Percentiles rank a stretch among this genome's conserved stretches.
Evolutionary conservation across 1,140 invertebrate genomes (phyloP).

Genomic region (Apis florea): DNA sequence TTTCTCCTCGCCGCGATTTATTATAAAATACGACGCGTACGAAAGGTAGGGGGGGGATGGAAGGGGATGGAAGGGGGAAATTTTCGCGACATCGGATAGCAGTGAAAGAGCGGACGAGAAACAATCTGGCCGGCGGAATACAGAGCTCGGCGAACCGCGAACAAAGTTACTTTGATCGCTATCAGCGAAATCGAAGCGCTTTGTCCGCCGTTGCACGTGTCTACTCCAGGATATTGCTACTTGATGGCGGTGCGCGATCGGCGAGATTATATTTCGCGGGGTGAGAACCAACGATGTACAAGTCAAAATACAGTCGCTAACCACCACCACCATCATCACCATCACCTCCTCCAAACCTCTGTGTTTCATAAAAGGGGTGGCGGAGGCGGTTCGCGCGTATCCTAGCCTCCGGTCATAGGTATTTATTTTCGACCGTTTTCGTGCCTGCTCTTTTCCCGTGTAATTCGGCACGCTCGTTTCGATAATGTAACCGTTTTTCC

Average conservation of each 20-base stretch:
- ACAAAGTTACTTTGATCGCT: conserved; percentile 65
- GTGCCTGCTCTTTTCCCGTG: neutral
- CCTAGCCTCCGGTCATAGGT: neutral
- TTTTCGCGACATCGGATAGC: neutral
- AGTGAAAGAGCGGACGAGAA: conserved; percentile 49
- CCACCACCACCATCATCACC: neutral
- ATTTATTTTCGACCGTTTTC: conserved; percentile 29
- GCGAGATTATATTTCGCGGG: conserved; percentile 57
- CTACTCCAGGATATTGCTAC: conserved; percentile 73
- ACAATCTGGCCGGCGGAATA: conserved; percentile 56
- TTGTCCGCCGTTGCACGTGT: conserved; percentile 70
- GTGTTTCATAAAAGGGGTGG: neutral
- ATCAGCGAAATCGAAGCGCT: conserved; percentile 62
- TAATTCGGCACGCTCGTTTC: neutral
- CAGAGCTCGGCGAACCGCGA: conserved; percentile 55
- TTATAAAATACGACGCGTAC: too few species aligned
- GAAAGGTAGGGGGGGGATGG: too few species aligned
- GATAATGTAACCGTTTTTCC: neutral
- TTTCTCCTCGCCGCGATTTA: too few species aligned
- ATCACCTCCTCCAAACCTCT: neutral
- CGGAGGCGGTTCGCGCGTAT: neutral
- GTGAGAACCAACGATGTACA: conserved; percentile 58
- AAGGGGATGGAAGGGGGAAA: neutral
- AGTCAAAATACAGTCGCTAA: conserved; percentile 57
- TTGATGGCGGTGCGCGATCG: conserved; percentile 66